Evolutionary conservation across 2,113 vertebrate species (phyloP), one percentile per base, ranked within the genome.

Genomic region (human (Homo sapiens)): DNA sequence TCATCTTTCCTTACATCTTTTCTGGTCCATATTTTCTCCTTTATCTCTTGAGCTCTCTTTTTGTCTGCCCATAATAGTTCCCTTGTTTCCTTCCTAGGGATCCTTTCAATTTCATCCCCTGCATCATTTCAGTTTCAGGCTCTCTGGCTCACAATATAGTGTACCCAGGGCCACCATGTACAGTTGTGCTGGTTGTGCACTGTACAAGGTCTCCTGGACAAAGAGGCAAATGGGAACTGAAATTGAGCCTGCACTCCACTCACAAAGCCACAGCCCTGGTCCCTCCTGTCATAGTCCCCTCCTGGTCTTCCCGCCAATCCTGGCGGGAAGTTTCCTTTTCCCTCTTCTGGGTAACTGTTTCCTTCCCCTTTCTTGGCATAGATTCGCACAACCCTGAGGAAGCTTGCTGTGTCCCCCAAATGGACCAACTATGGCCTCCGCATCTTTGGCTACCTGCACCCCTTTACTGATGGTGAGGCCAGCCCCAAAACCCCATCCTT

Each of bases 371-470:
- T 80, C 40, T 96, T 66, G 27, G 25, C 97, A 57, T 97, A 99
- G 99, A 98, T 98, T 27, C 99, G 99, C 90, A 99, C 98, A 18
- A 99, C 98, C 0, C 98, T 99, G 89, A 98, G 98, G 98, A 99
- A 99, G 97, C 97, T 99, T 98, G 99, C 99, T 0, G 98, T 99
- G 52, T 98, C 99, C 35, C 99, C 99, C 61, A 99, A 98, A 88
- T 99, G 99, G 99, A 99, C 98, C 84, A 99, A 99, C 98, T 99
- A 99, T 0, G 99, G 99, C 17, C 99, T 99, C 90, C 98, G 99
- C 80, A 99, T 99, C 97, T 99, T 99, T 98, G 99, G 99, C 94
- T 99, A 99, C 97, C 96, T 99, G 92, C 99, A 99, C 96, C 99
- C 99, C 45, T 99, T 98, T 59, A 85, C 98, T 0, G 97, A 99